These are phyloP conservation scores for Cephalopterus ornatus DNA, from an alignment of 2,113 vertebrate species.

Conservation along the genomic window DNA sequence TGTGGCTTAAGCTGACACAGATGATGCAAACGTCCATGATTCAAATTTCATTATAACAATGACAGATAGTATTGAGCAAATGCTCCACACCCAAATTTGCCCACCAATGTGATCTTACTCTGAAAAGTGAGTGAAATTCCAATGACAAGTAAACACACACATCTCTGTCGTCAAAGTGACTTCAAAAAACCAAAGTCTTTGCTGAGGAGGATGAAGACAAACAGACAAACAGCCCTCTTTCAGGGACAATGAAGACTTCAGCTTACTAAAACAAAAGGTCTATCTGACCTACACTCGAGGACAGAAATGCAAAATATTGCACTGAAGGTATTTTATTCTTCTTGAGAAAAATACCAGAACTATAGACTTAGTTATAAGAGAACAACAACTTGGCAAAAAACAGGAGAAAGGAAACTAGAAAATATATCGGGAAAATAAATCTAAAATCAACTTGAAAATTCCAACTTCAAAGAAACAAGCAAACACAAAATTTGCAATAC, in stretches of 20 bases:
- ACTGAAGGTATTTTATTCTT: not conserved
- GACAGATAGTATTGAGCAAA: not conserved
- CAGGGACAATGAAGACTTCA: not conserved
- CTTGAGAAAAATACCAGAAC: not conserved
- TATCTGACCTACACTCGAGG: not conserved
- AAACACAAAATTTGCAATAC: not conserved
- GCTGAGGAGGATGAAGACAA: not conserved
- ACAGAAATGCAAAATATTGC: not conserved
- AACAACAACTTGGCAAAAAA: not conserved
- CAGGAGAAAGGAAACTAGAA: not conserved
- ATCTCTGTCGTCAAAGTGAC: not conserved
- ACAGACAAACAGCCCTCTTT: not conserved
- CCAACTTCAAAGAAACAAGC: not conserved
- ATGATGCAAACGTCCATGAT: not conserved
- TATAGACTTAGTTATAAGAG: not conserved
- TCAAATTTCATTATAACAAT: not conserved
- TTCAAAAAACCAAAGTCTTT: not conserved
- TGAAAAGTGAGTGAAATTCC: not conserved
- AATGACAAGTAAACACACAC: not conserved
- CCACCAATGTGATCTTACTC: not conserved
- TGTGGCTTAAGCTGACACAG: not conserved
- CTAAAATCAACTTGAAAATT: not conserved
- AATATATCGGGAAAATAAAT: not conserved
- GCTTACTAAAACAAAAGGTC: not conserved
- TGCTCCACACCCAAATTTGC: not conserved